Evolutionary conservation across 2,888 invertebrate species (phyloP), one percentile per base, ranked within the genome.

Genomic region (Microplitis manilae): DNA sequence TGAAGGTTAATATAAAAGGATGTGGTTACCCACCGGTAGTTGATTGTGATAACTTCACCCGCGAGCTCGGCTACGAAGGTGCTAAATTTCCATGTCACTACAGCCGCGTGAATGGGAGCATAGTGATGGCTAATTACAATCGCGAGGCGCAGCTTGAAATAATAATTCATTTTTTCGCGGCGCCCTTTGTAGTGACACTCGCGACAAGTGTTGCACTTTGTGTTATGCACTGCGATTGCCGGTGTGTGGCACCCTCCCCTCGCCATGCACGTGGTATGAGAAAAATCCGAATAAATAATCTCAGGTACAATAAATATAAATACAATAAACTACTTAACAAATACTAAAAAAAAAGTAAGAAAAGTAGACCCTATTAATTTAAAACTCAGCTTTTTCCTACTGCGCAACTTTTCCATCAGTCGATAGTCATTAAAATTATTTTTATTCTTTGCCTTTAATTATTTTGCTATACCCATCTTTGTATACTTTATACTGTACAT

Each of bases 161-260:
- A 83, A 96, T 96, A 85, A 94, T 96, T 83, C 93, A 96, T 90
- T 96, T 95, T 89, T 93, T 96, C 90, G 96, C 95, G 77, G 93
- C 96, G 84, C 96, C 96, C 80, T 94, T 96, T 90, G 94, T 95
- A 86, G 93, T 96, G 86, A 96, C 96, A 75, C 92, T 96, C 83
- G 94, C 96, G 85, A 96, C 96, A 81, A 96, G 96, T 77, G 94
- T 96, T 83, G 95, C 95, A 40, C 92, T 96, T 78, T 96, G 96
- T 90, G 94, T 96, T 78, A 93, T 96, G 93, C 96, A 96, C 90
- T 96, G 96, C 90, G 96, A 96, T 90, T 96, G 96, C 90, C 92
- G 94, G 83, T 95, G 91, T 91, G 93, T 90, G 85, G 93, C 92
- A 91, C 94, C 88, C 84, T 91, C 94, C 38, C 92, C 93, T 78